Base-by-base conservation (phyloP, 2,888 invertebrate species). In the Cephalotes varians region DNA sequence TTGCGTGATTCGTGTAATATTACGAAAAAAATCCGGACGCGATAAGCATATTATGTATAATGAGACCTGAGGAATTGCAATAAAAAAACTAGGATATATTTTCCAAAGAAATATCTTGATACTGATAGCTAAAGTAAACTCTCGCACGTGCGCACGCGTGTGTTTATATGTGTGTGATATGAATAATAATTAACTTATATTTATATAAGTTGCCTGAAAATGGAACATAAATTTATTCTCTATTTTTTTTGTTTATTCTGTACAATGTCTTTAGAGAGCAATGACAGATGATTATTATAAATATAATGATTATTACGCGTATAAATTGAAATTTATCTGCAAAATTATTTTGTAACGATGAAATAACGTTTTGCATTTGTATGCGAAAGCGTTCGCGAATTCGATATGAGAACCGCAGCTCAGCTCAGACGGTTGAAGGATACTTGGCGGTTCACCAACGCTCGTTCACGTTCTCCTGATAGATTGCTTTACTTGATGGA, bases 401-500 rank as follows among this genome's bases (percentile, higher is more conserved):
- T n/a, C 10, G 2, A 2, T n/a, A 60, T 81, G 76, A 84, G 81
- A 82, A 84, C 76, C 82, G 12, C 64, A 76, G 69, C 40, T 25
- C 15, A 9, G 49, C 40, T 47, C 47, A 54, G 25, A n/a, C 44
- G 28, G 62, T 28, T n/a, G 40, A 62, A 58, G 37, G 34, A 51
- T 28, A 69, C 25, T 44, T 40, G 25, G 9, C 47, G 60, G 62
- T 51, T 18, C 37, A 81, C 62, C 72, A 81, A 54, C 83, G 54
- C 73, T 28, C 80, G 65, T 71, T 81, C 80, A 82, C 84, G 82
- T 82, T 87, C 89, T 88, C 91, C 91, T 92, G 90, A 67, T 92
- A 90, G 76, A 74, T 73, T 90, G 88, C 90, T 90, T 91, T 90
- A 90, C 90, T 90, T 90, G 91, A 91, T 91, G 89, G 90, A 89